These are phyloP conservation scores for Caloenas nicobarica DNA, from an alignment of 2,113 vertebrate species.

Conservation along the genomic window DNA sequence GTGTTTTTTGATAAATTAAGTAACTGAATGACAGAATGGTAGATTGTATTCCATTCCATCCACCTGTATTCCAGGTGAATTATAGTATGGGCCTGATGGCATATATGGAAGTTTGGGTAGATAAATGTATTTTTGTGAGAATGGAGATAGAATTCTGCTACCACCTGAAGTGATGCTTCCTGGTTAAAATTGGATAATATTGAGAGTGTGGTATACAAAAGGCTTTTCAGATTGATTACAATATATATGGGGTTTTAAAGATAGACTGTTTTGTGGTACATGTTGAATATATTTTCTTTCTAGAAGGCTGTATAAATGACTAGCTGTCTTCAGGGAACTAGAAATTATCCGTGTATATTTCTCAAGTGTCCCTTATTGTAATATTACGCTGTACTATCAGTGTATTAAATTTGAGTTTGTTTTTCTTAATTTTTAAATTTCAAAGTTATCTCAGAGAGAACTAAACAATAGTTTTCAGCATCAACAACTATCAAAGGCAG, in stretches of 20 bases:
- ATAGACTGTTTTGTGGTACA: not conserved
- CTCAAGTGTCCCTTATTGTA: not conserved
- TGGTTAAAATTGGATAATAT: not conserved
- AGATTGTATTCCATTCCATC: too few species aligned
- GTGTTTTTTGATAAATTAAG: not conserved
- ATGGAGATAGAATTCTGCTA: not conserved
- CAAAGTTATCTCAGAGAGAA: not conserved
- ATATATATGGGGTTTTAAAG: not conserved
- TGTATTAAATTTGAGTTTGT: not conserved
- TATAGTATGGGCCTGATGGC: not conserved
- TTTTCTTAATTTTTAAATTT: not conserved
- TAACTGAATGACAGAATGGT: not conserved
- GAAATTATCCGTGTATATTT: not conserved
- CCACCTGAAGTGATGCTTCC: not conserved
- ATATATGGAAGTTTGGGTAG: not conserved
- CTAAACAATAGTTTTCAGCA: not conserved
- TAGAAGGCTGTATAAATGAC: not conserved
- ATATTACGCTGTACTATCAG: not conserved
- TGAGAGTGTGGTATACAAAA: not conserved
- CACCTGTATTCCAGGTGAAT: not conserved
- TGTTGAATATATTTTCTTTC: not conserved
- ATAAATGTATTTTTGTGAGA: not conserved
- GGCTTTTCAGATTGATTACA: not conserved
- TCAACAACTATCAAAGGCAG: not conserved
- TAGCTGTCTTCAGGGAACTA: not conserved